These are phyloP conservation scores for Halichoerus grypus DNA, from an alignment of 2,113 vertebrate species.

Conservation along the genomic window DNA sequence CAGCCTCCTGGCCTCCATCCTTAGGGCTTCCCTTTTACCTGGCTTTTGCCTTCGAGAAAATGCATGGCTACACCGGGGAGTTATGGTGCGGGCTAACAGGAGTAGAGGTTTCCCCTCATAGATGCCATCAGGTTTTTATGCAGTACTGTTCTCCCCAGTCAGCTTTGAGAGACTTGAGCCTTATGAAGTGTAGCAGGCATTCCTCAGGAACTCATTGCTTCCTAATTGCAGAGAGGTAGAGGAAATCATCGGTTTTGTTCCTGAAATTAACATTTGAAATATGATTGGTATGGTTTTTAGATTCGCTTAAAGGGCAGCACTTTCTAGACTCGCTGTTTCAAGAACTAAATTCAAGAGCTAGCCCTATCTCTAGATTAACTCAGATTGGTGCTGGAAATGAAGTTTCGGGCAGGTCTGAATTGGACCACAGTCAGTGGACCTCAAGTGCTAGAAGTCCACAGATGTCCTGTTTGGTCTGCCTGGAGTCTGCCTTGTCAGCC, in stretches of 20 bases:
- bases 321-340: neutral
- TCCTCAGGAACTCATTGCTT: neutral
- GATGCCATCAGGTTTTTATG: neutral
- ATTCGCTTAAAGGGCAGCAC: neutral
- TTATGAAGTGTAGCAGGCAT: neutral
- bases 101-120: neutral
- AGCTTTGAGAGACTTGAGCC: neutral
- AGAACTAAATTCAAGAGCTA: conserved; percentile 8
- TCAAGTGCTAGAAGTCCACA: neutral
- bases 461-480: neutral
- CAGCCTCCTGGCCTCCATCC: neutral
- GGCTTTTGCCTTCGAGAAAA: neutral
- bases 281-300: neutral
- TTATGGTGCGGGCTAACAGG: neutral
- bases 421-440: neutral
- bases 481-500: too few species aligned
- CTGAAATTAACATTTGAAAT: neutral
- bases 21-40: neutral
- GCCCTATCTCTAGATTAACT: neutral
- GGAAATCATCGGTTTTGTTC: neutral
- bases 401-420: neutral
- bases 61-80: neutral
- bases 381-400: neutral
- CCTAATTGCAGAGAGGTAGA: neutral
- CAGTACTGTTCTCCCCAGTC: neutral